Conservation (phyloP, 1,140 invertebrate species). For the Ditylenchus dipsaci region DNA sequence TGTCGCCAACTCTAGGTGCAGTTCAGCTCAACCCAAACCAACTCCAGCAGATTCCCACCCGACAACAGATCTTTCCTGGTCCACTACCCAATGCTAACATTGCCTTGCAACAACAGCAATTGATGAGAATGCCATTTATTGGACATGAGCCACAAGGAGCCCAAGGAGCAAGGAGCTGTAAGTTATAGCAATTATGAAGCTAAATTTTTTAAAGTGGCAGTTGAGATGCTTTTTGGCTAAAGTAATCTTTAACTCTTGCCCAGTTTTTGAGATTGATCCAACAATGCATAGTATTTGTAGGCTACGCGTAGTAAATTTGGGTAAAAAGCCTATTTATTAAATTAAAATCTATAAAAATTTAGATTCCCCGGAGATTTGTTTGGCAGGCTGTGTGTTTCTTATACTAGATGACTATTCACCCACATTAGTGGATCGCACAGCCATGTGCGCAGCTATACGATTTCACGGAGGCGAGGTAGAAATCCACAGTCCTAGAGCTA, state of each 20-base stretch:
- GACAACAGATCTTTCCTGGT: not conserved
- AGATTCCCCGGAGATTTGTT: slow-evolving; percentile 22
- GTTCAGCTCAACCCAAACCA: not conserved
- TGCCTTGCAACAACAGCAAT: not conserved
- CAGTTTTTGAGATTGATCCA: too few relatives aligned
- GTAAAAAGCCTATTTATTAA: too few relatives aligned
- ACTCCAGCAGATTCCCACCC: not conserved
- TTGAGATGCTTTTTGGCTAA: too few relatives aligned
- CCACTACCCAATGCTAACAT: not conserved
- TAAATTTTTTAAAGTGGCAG: too few relatives aligned
- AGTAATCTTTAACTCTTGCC: too few relatives aligned
- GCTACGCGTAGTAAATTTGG: too few relatives aligned
- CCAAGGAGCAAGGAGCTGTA: not conserved
- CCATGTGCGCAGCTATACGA: slow-evolving; percentile 13
- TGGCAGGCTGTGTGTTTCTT: slow-evolving; percentile 30
- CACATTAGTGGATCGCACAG: slow-evolving; percentile 12
- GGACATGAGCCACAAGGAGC: not conserved
- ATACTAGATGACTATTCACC: slow-evolving; percentile 21
- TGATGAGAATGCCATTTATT: slow-evolving; percentile 4
- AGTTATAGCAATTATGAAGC: too few relatives aligned
- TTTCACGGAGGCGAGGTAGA: slow-evolving; percentile 31
- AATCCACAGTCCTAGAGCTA: slow-evolving; percentile 13
- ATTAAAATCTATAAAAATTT: not conserved
- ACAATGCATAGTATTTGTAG: too few relatives aligned
- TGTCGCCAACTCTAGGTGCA: not conserved